phyloP scores from a whole-genome alignment of 2,888 invertebrate genomes.

The Molorchus minor region DNA sequence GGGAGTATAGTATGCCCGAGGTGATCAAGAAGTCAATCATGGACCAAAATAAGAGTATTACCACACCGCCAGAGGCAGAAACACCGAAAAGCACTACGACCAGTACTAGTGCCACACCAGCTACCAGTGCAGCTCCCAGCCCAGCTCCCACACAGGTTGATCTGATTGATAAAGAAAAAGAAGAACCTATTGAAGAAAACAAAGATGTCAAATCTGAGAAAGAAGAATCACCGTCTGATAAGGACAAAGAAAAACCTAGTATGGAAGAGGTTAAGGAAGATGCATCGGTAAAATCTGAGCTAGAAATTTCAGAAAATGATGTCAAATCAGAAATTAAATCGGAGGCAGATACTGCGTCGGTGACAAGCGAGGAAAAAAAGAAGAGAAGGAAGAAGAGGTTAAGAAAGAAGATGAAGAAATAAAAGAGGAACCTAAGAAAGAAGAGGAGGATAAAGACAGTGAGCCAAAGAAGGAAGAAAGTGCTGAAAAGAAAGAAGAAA shows the following conservation, averaged over 20 bases:
- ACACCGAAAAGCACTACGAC: slow-evolving; percentile 67
- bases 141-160: slow-evolving; percentile 70
- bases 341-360: slow-evolving; percentile 41
- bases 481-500: slow-evolving; percentile 68
- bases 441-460: slow-evolving; percentile 65
- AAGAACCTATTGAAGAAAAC: slow-evolving; percentile 46
- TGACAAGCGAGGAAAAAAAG: slow-evolving; percentile 39
- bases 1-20: slow-evolving; percentile 96
- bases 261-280: slow-evolving; percentile 36
- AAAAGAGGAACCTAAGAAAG: slow-evolving; percentile 59
- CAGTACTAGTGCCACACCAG: slow-evolving; percentile 71
- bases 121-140: slow-evolving; percentile 77
- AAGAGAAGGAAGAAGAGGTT: slow-evolving; percentile 55
- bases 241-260: slow-evolving; percentile 31
- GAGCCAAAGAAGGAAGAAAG: slow-evolving; percentile 70
- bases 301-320: slow-evolving; percentile 55
- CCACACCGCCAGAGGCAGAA: slow-evolving; percentile 60
- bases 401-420: slow-evolving; percentile 61
- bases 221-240: slow-evolving; percentile 22
- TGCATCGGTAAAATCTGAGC: slow-evolving; percentile 3
- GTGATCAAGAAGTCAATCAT: slow-evolving; percentile 83
- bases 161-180: slow-evolving; percentile 53
- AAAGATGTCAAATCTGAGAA: slow-evolving; percentile 35
- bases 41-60: slow-evolving; percentile 67
- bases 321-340: slow-evolving; percentile 64